phyloP scores from a whole-genome alignment of 2,797 vertebrate genomes.

The Platalea minor region DNA sequence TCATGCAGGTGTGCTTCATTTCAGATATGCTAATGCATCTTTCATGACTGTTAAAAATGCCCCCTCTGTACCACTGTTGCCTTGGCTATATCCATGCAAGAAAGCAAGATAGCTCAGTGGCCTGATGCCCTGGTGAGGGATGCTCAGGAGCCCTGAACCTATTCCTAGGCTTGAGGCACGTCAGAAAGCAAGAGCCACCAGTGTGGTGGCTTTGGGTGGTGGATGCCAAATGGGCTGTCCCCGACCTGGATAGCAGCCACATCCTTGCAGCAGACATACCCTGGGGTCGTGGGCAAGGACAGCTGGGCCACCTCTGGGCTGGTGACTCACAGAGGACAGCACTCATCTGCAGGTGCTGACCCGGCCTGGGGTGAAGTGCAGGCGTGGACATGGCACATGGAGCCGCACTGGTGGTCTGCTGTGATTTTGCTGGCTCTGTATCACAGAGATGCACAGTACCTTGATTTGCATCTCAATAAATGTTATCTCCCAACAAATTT shows the following conservation, averaged over 20 bases:
- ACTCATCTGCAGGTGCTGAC: neutral
- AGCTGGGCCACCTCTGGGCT: neutral
- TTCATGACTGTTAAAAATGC: neutral
- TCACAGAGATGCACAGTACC: no score
- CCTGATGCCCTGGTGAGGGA: neutral
- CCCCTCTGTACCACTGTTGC: no score
- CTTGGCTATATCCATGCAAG: neutral
- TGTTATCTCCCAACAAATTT: neutral
- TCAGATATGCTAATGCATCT: neutral
- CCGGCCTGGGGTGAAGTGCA: neutral
- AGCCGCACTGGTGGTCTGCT: neutral
- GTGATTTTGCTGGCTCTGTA: neutral
- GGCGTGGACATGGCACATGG: neutral
- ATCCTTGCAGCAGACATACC: neutral
- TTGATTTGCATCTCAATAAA: neutral
- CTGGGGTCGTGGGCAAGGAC: neutral
- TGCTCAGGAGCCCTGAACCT: neutral
- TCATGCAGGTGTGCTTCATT: neutral
- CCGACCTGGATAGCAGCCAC: neutral
- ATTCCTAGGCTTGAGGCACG: neutral
- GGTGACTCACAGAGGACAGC: neutral
- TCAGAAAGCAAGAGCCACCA: neutral
- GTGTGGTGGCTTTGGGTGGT: neutral
- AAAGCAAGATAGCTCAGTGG: neutral
- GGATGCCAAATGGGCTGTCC: neutral